Base-by-base conservation (phyloP, 2,797 vertebrate species). In the Distichodus sexfasciatus region DNA sequence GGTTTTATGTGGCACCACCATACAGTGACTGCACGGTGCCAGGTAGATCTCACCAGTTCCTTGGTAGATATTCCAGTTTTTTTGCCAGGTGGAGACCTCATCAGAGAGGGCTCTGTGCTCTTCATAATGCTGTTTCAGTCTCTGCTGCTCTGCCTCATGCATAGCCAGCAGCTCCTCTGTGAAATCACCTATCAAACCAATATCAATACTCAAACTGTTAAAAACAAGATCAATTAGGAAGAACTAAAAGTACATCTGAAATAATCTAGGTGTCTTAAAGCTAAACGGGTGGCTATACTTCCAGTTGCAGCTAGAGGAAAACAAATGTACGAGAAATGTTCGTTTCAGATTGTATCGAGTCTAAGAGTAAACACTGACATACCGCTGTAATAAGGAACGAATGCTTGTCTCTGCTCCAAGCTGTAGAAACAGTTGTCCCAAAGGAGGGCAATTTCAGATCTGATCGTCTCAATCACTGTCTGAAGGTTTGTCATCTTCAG, bases 371-470 rank as follows among this genome's bases (percentile, higher is more conserved):
- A 35, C n/a, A n/a, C 4, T 12, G 31, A 87, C 87, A 33, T 70
- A 95, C 94, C 92, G 0, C 83, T 73, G 0, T 86, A 79, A 77
- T 90, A 95, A 0, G 92, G 81, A 3, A 79, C 29, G 76, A 98
- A 98, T 3, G 76, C 81, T 19, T 84, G 81, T 62, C 88, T 89
- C 83, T 98, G 95, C 65, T 94, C 90, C 8, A 81, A 69, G 63
- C 94, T 93, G 36, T 92, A 98, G 78, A 94, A 94, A 66, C 96
- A 98, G 61, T 76, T 93, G 43, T 95, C 93, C 96, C 97, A 99
- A 68, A 92, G 88, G 12, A 79, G 63, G 3, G 76, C 73, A 14
- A 99, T 82, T 83, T 98, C 95, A 0, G 68, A 79, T 44, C 96
- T 87, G 80, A 93, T 88, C 0, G 87, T 82, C 43, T 91, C 91